Evolutionary conservation across 2,113 vertebrate genomes (phyloP), one percentile per base, ranked within the genome.

Genomic region (Rhinolophus sinicus): DNA sequence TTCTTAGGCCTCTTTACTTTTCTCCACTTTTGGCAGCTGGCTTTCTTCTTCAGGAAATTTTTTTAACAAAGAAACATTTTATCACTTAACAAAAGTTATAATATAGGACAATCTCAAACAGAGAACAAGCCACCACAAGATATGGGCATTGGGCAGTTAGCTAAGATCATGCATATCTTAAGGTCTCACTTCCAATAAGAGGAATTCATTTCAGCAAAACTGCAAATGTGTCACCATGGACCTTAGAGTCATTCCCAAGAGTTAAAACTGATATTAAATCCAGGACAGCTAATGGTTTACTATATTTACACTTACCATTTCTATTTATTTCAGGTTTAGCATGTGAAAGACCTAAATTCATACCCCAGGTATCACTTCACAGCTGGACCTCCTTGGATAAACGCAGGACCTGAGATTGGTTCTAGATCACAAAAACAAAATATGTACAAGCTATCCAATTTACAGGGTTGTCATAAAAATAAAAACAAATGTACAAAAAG

Each of bases 191-290:
- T 91, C 58, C 35, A 88, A 19, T 47, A 65, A 88, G 22, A 93
- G 21, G 22, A 93, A 90, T 28, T 84, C 4, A 62, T 35, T 56
- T 87, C 35, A 78, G 58, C 35, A 70, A 95, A 84, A 70, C 77
- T n/a, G 67, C 47, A 96, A 97, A 58, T 80, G 85, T 69, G 96
- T 85, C 69, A 93, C 52, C 21, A 90, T 22, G 33, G 60, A 88
- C 58, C 50, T 88, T 56, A 47, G 6, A 75, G 28, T 65, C 52
- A 81, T 28, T 89, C 33, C 12, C 65, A 88, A 88, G 28, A 67
- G n/a, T 2, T 94, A 50, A 88, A 94, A 91, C 73, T 95, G 22
- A 40, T 70, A 3, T 80, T 94, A 95, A 80, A 70, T 85, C 72
- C 44, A 95, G 30, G 70, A 88, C 18, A 65, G 38, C 82, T 96